A percentile compares a stretch with the other conserved stretches of the same genome.
phyloP scores from a whole-genome alignment of 2,113 vertebrate genomes.

The Python bivittatus region DNA sequence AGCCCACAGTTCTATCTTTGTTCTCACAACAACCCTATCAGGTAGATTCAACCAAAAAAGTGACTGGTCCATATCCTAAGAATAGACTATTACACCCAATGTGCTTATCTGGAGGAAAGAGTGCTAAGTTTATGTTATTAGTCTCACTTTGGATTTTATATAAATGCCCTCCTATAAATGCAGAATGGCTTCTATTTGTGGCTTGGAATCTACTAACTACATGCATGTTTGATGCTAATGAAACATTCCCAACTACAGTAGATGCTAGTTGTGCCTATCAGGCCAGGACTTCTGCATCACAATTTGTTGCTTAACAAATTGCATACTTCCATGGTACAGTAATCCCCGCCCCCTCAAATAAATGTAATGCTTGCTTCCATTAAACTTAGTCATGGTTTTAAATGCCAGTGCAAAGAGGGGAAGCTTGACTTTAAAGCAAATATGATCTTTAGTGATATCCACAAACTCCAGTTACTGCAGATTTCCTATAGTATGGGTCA shows the following conservation, averaged over 20 bases:
- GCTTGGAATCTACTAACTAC: background rate
- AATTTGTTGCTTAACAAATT: slow-evolving; percentile 12
- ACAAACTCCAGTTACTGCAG: slow-evolving; percentile 66
- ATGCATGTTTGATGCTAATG: background rate
- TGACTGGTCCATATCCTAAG: background rate
- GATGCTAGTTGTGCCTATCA: background rate
- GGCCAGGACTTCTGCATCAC: background rate
- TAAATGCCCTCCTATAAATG: background rate
- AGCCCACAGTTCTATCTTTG: background rate
- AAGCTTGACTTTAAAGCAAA: slow-evolving; percentile 53
- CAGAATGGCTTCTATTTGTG: background rate
- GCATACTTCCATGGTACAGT: slow-evolving; percentile 3
- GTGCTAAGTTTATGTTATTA: background rate
- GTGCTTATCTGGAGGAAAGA: background rate
- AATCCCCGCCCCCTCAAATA: background rate
- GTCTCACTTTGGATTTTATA: background rate
- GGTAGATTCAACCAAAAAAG: too few relatives aligned
- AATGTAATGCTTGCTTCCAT: slow-evolving; percentile 4
- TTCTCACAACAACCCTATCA: background rate
- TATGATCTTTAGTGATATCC: slow-evolving; percentile 54
- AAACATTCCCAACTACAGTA: background rate
- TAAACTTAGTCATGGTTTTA: slow-evolving; percentile 49
- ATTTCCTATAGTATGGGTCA: slow-evolving; percentile 68
- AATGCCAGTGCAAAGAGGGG: slow-evolving; percentile 39
- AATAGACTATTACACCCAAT: background rate